Percentiles rank a stretch among this genome's conserved stretches.
phyloP scores from a whole-genome alignment of 1,140 invertebrate genomes.

The Bilobella aurantiaca region DNA sequence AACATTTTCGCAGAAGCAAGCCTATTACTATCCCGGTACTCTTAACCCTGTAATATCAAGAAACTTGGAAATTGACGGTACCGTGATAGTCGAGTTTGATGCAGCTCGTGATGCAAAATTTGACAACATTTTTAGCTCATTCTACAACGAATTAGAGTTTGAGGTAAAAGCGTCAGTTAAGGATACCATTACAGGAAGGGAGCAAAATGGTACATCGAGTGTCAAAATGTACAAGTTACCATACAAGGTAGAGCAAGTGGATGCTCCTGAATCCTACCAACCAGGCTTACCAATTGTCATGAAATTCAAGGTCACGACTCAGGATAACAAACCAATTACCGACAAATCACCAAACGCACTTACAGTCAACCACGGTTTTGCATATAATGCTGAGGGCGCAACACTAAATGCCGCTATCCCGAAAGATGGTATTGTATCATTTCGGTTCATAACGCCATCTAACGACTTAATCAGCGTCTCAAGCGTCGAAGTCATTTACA shows the following conservation, averaged over 20 bases:
- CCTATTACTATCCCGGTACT: not conserved
- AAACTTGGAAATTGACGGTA: constrained; percentile 67
- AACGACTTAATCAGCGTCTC: constrained; percentile 41
- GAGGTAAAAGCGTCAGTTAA: constrained; percentile 66
- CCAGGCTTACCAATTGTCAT: constrained; percentile 68
- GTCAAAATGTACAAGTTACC: constrained; percentile 66
- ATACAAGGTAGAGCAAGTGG: constrained; percentile 70
- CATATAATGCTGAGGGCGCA: constrained; percentile 53
- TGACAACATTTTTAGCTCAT: constrained; percentile 35
- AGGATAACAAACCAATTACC: constrained; percentile 61
- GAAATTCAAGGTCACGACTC: constrained; percentile 57
- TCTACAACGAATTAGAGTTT: constrained; percentile 42
- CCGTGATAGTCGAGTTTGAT: constrained; percentile 63
- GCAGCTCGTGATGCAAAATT: constrained; percentile 54
- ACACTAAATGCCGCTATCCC: constrained; percentile 50
- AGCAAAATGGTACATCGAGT: constrained; percentile 64
- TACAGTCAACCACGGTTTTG: constrained; percentile 54
- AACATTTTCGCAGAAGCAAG: not conserved
- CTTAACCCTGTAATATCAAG: constrained; percentile 44
- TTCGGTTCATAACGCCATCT: constrained; percentile 56
- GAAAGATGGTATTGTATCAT: constrained; percentile 55
- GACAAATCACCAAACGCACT: constrained; percentile 50
- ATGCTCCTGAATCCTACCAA: constrained; percentile 74
- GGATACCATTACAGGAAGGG: constrained; percentile 64
- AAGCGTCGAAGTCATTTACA: constrained; percentile 47